Percentiles rank a stretch among this genome's conserved stretches.
Conservation (phyloP, 2,797 vertebrate genomes). For the Lycodopsis pacificus region DNA sequence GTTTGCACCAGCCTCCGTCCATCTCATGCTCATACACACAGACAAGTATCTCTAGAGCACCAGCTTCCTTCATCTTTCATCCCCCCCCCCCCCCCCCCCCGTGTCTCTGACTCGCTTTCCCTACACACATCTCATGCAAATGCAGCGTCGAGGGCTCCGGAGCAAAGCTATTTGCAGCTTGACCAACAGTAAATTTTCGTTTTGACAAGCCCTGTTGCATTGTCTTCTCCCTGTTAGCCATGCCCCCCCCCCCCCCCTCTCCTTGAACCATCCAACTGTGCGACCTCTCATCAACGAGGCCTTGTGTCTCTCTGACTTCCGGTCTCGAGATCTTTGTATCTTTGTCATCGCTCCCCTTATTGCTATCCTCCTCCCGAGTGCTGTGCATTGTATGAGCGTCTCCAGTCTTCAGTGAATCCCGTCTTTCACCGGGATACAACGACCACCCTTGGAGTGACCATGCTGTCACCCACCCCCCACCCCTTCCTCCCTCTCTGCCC, state of each 20-base stretch:
- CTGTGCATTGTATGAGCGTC: conserved; percentile 48
- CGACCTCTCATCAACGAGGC: conserved; percentile 67
- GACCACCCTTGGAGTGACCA: conserved; percentile 62
- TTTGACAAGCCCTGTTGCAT: conserved; percentile 75
- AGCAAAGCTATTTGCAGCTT: conserved; percentile 68
- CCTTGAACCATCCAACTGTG: conserved; percentile 74
- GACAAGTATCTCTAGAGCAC: background rate
- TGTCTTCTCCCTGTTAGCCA: conserved; percentile 57
- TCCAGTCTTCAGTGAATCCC: conserved; percentile 46
- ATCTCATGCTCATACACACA: background rate
- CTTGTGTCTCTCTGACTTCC: conserved; percentile 61
- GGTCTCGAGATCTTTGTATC: conserved; percentile 26
- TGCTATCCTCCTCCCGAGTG: conserved; percentile 37
- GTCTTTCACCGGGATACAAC: conserved; percentile 56
- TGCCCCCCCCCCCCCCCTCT: conserved; percentile 32
- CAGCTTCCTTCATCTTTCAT: background rate
- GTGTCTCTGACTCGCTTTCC: background rate
- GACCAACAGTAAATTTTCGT: conserved; percentile 75
- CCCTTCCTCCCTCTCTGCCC: too few species aligned
- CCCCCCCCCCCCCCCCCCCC: background rate
- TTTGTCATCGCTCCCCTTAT: conserved; percentile 30
- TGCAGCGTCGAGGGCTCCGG: conserved; percentile 45
- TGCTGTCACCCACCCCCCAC: background rate
- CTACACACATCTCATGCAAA: conserved; percentile 58
- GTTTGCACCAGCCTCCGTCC: background rate